Base-by-base conservation (phyloP, 2,113 vertebrate species). In the Otis tarda region DNA sequence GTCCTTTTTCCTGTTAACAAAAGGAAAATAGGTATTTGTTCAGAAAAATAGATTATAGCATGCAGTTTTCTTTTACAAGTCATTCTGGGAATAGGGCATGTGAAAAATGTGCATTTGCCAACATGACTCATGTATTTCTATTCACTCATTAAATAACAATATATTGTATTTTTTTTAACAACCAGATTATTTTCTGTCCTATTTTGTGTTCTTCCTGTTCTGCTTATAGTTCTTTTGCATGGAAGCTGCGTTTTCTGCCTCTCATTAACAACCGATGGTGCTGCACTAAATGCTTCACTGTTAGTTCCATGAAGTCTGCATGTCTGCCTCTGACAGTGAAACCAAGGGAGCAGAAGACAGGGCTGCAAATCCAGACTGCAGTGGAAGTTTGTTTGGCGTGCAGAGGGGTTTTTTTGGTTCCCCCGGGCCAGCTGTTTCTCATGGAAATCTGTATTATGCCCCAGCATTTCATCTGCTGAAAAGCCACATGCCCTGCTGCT, bases 351-450 rank as follows among this genome's bases (percentile, higher is more conserved):
- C 35, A 83, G 82, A 55, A 68, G 57, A 12, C 4, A 35, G 14
- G 12, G 11, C 27, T 61, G 49, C 41, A 69, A 21, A 43, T n/a
- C 12, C 7, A 64, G 75, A 7, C 31, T 76, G 59, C 25, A 19
- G 1, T 21, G 19, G 7, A 22, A 83, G 8, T 18, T 25, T 41
- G 5, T 65, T 70, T 69, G 55, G 7, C 5, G 9, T 7, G 6
- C 41, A 43, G 15, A 7, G 0, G 0, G 60, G 25, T 9, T 56
- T 63, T 50, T 30, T 49, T 41, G 15, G 15, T 3, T 15, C 8
- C 6, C 4, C 24, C 2, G 6, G 30, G 4, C 31, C 64, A 81
- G 41, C 69, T 89, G 63, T 61, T 87, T 39, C 59, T 70, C 12
- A 2, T 35, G 56, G 43, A 57, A 69, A 55, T 67, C 28, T 41